Evolutionary conservation across 2,888 invertebrate species (phyloP), one percentile per base, ranked within the genome.

Genomic region (Tolmerus cingulatus): DNA sequence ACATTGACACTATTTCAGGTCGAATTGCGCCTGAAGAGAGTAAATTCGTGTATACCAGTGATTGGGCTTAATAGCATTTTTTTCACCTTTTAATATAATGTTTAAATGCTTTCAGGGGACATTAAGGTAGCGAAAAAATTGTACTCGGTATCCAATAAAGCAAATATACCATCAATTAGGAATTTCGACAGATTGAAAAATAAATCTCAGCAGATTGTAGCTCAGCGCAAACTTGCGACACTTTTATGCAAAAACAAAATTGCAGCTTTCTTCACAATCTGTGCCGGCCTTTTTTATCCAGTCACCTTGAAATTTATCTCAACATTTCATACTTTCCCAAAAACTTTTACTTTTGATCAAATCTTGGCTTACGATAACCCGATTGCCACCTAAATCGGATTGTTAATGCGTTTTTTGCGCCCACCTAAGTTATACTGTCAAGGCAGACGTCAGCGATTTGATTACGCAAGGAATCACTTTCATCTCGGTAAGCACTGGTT

Each of bases 1-100:
- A 43, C 78, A 78, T 78, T 78, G 78, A 78, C 78, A 78, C 43
- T 78, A 78, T 78, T 78, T 78, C 40, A 78, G 40, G 40, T 19
- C 40, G 66, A 19, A 66, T 7, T 2, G 19, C 37, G 19, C 23
- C 27, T 66, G 8, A 23, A 66, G 16, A 78, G 16, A 78, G 43
- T 37, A 37, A 40, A 8, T 0, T 23, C 43, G 43, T 43, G 19
- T 19, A 43, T 40, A 8, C 46, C n/a, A 78, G 78, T 43, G 78
- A 34, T 78, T 12, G 43, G 19, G 43, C 37, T 78, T 78, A 19
- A 43, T 43, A 43, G 23, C 14, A 46, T 23, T 78, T 78, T n/a
- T 40, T 78, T 78, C 40, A 78, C 23, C 37, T 66, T 34, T 66
- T 66, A 8, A 55, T 55, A 23, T 5, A 5, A 40, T 66, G 66